A percentile compares a stretch with the other conserved stretches of the same genome.
Evolutionary conservation across 1,140 invertebrate species (phyloP).

Genomic region (Drosophila albomicans): DNA sequence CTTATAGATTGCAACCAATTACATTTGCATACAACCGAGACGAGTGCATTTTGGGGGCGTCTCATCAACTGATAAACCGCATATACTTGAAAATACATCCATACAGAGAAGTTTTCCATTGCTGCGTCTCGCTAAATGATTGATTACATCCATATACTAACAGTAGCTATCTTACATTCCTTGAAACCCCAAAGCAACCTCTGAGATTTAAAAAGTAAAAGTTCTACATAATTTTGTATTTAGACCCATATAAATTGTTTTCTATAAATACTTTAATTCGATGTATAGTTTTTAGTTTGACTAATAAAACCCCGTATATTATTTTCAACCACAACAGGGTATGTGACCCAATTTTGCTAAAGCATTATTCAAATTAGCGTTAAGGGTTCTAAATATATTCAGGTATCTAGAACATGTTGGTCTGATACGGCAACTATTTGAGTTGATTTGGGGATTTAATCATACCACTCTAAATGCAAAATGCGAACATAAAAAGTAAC

Average conservation of each 20-base stretch:
- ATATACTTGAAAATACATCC: background rate
- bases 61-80: slow-evolving; percentile 20
- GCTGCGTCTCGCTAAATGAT: background rate
- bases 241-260: too few relatives aligned
- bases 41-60: slow-evolving; percentile 18
- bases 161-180: background rate
- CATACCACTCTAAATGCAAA: slow-evolving; percentile 22
- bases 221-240: too few relatives aligned
- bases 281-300: background rate
- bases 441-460: slow-evolving; percentile 5
- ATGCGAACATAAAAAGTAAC: slow-evolving; percentile 12
- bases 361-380: background rate
- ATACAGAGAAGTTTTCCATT: slow-evolving; percentile 4
- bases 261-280: too few relatives aligned
- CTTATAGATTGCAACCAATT: background rate
- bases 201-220: background rate
- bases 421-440: background rate
- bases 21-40: slow-evolving; percentile 20
- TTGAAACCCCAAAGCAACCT: background rate
- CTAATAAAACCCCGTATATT: background rate
- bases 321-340: background rate
- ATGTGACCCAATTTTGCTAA: background rate
- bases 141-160: background rate
- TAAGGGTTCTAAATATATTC: background rate
- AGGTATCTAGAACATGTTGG: slow-evolving; percentile 7